phyloP scores from a whole-genome alignment of 2,113 vertebrate species.

The Deroptyus accipitrinus region DNA sequence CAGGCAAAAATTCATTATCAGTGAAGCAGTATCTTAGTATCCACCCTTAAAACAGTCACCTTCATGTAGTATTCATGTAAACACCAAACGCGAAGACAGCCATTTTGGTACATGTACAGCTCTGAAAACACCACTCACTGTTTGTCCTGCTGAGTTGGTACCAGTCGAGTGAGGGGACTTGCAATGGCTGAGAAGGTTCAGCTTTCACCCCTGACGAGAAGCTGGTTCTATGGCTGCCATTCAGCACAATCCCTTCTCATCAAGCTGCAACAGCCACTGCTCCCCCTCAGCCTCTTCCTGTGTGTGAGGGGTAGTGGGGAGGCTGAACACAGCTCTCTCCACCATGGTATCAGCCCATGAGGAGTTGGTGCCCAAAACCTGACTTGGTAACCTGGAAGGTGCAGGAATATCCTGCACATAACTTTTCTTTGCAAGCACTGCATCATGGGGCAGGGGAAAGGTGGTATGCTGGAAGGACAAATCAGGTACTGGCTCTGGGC shows the following conservation, averaged over 20 bases:
- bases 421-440: background rate
- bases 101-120: background rate
- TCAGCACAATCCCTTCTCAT: rapidly evolving
- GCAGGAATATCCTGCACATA: rapidly evolving
- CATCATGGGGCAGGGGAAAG: rapidly evolving
- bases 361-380: background rate
- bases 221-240: rapidly evolving
- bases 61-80: background rate
- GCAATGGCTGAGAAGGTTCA: background rate
- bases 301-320: background rate
- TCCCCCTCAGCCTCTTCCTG: background rate
- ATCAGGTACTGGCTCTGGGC: background rate
- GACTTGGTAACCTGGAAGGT: background rate
- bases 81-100: background rate
- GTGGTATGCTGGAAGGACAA: background rate
- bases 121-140: background rate
- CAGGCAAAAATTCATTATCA: background rate
- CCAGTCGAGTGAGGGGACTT: background rate
- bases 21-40: background rate
- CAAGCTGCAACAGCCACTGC: background rate
- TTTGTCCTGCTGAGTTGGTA: background rate
- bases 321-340: background rate
- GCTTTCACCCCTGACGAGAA: rapidly evolving
- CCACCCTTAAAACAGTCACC: background rate
- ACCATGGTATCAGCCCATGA: rapidly evolving